Base-by-base conservation (phyloP, 2,888 invertebrate species). In the Spilarctia lutea region DNA sequence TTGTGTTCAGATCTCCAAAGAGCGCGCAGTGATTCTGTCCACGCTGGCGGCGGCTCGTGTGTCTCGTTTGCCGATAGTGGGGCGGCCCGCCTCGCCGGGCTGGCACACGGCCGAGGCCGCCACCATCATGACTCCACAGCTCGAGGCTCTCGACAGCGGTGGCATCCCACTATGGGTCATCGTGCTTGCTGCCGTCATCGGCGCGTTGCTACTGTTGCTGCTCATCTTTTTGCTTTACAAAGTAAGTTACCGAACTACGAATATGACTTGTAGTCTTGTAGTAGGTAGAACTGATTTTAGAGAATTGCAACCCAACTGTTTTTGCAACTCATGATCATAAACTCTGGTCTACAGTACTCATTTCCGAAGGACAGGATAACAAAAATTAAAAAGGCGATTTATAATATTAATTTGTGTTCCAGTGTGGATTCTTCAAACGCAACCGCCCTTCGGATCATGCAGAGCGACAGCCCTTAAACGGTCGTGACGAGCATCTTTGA, bases 341-440 rank as follows among this genome's bases (percentile, higher is more conserved):
- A 45, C 45, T 18, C 45, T 45, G 18, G 18, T 45, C 45, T 18
- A 18, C 18, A 3, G 18, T 45, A 16, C 20, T 48, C 20, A 3
- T 20, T 48, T 48, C 48, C 20, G 20, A 48, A 20, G 20, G 6
- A 48, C 48, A 20, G 6, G n/a, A n/a, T n/a, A n/a, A n/a, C n/a
- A n/a, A n/a, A n/a, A n/a, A n/a, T n/a, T n/a, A n/a, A n/a, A n/a
- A n/a, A 45, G 7, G 16, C 13, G 7, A 18, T 30, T 18, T 33
- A 60, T 18, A 27, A 16, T 8, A 27, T 13, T 24, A 48, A 30
- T n/a, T n/a, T 69, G n/a, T 56, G 39, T 89, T 85, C 48, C 94
- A 99, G 98, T 98, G 98, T 91, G 99, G 99, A 78, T 99, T 99
- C 97, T 99, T 99, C 96, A 98, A 98, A 91, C 97, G 99, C 89